phyloP scores from a whole-genome alignment of 2,113 vertebrate genomes.

The Leuciscus idus region DNA sequence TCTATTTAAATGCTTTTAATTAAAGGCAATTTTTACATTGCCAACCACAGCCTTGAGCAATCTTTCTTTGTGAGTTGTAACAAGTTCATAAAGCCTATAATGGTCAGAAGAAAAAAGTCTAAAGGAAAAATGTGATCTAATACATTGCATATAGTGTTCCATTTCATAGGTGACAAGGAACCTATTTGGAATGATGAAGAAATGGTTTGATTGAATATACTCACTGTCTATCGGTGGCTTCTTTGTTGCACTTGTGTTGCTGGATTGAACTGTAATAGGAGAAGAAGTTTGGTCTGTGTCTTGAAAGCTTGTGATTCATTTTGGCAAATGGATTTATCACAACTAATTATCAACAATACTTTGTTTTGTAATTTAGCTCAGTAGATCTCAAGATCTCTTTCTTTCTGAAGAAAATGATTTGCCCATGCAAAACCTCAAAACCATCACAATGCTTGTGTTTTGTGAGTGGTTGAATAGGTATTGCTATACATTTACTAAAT shows the following conservation, averaged over 20 bases:
- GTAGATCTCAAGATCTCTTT: neutral
- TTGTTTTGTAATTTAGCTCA: neutral
- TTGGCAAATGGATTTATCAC: neutral
- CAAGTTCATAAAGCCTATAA: conserved; percentile 38
- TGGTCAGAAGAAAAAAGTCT: conserved; percentile 58
- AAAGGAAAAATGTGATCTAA: conserved; percentile 44
- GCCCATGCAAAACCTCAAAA: neutral
- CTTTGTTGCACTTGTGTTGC: conserved; percentile 70
- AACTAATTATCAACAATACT: neutral
- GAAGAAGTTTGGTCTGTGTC: conserved; percentile 38
- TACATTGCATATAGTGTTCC: neutral
- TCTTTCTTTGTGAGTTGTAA: conserved; percentile 48
- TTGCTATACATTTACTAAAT: neutral
- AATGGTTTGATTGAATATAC: conserved; percentile 64
- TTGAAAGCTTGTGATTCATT: neutral
- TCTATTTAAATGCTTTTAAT: conserved; percentile 64
- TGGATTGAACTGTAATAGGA: conserved; percentile 78
- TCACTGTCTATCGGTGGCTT: conserved; percentile 76
- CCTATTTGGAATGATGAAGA: neutral
- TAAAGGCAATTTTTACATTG: conserved; percentile 58
- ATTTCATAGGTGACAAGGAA: conserved; percentile 20
- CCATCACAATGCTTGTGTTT: neutral
- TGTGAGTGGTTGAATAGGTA: neutral
- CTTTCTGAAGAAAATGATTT: neutral
- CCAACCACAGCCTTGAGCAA: conserved; percentile 51